Evolutionary conservation across 64 coral and sea anemone species (phyloP), one percentile per base, ranked within the genome.

Genomic region (Montipora capricornis): DNA sequence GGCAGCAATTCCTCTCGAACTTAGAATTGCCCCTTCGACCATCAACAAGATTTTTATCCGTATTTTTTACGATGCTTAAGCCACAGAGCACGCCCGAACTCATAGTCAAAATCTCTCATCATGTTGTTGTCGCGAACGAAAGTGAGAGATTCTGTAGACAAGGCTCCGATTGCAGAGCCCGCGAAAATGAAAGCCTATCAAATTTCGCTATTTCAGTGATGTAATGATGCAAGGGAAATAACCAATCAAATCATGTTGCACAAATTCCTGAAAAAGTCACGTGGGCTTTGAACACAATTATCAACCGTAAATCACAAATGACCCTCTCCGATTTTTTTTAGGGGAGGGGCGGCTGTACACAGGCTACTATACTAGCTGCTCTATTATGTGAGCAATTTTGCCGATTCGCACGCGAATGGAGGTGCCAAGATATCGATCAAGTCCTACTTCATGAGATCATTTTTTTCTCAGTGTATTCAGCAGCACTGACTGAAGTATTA

Each of bases 361-460:
- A 29, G 29, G 29, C 29, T 29, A 29, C 1, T 57, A 29, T 29
- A 29, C 29, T 82, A 13, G 80, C 49, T 82, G 80, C 58, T 82
- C 46, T 82, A 52, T 82, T 58, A 82, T 29, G 29, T 82, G 80
- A 57, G 80, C 48, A 82, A 9, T 82, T 82, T 82, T 82, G 49
- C 49, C 49, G 48, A 82, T 10, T 64, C 15, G 60, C 60, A 44
- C 81, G 19, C 57, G 57, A 61, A 84, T 55, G 55, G 26, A 26
- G 81, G 81, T 84, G 81, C 57, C 57, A 64, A 84, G 81, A 84
- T 84, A 67, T 84, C 81, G 58, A 84, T 84, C 57, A 67, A 84
- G 81, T 84, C 57, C 81, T 84, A 59, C 81, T 84, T 67, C 29
- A 29, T 29, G 29, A 0, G 29, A 29, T 29, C 44, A 49, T 64